These are phyloP conservation scores for Danio choprae DNA, from an alignment of 2,797 vertebrate species.

Conservation along the genomic window DNA sequence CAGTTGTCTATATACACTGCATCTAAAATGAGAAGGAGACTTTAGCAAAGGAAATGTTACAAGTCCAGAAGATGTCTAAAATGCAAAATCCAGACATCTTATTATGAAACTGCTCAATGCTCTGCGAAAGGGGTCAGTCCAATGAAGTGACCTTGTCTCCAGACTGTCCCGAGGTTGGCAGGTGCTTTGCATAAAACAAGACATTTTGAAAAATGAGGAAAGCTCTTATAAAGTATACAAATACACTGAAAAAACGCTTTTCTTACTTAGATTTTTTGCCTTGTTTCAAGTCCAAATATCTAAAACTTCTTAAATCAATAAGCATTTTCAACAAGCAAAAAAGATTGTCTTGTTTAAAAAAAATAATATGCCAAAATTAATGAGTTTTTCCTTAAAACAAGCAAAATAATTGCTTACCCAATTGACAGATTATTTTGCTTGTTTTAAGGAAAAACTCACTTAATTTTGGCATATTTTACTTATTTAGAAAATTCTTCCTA, in stretches of 20 bases:
- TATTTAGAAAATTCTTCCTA: too few relatives aligned
- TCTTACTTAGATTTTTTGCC: too few relatives aligned
- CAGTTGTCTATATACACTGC: slow-evolving; percentile 1
- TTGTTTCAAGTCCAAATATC: too few relatives aligned
- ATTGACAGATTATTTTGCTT: too few relatives aligned
- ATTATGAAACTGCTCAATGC: slow-evolving; percentile 53
- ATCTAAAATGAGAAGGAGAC: slow-evolving; percentile 11
- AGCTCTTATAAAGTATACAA: slow-evolving; percentile 2
- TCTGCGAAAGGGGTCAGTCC: slow-evolving; percentile 60
- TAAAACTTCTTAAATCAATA: too few relatives aligned
- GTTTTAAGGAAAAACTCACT: too few relatives aligned
- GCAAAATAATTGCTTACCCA: too few relatives aligned
- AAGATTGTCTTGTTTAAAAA: too few relatives aligned
- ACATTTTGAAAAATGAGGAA: slow-evolving; percentile 21
- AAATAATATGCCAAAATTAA: too few relatives aligned
- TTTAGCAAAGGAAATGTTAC: slow-evolving; percentile 18
- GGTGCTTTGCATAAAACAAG: slow-evolving; percentile 65
- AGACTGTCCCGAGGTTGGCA: slow-evolving; percentile 63
- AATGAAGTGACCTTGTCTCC: slow-evolving; percentile 63
- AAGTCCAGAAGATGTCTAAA: slow-evolving; percentile 2
- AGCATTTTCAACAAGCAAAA: too few relatives aligned
- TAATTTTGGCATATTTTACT: too few relatives aligned
- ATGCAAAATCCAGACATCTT: slow-evolving; percentile 31
- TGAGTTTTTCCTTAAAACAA: too few relatives aligned
- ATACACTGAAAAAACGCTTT: background rate